Conservation (phyloP, 1,140 invertebrate genomes). For the Planococcus citri region DNA sequence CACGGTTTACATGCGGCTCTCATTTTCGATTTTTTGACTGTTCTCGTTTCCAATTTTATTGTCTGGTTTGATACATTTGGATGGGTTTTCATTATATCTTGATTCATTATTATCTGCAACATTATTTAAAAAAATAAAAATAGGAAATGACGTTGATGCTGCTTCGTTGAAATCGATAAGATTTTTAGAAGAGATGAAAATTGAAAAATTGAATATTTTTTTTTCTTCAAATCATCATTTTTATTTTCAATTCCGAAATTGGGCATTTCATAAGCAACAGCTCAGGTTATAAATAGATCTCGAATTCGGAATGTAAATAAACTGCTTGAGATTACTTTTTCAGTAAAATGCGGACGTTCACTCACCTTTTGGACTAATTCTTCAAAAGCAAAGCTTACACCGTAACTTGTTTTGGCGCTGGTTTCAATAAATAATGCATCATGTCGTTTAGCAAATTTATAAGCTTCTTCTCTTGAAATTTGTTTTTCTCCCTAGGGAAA, state of each 20-base stretch:
- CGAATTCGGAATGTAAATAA: too few relatives aligned
- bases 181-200: too few relatives aligned
- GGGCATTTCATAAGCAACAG: too few relatives aligned
- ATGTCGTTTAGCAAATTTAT: slow-evolving; percentile 88
- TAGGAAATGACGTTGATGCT: too few relatives aligned
- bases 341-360: too few relatives aligned
- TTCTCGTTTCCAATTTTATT: neutral
- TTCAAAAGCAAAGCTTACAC: slow-evolving; percentile 91
- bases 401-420: slow-evolving; percentile 92
- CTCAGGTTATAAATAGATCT: too few relatives aligned
- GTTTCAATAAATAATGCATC: slow-evolving; percentile 95
- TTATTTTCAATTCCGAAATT: too few relatives aligned
- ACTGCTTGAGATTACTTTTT: too few relatives aligned
- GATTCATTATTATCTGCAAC: slow-evolving; percentile 8
- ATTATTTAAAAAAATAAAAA: too few relatives aligned
- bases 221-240: too few relatives aligned
- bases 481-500: slow-evolving; percentile 44
- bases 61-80: neutral
- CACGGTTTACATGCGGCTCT: neutral
- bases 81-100: neutral
- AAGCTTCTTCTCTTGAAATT: slow-evolving; percentile 79
- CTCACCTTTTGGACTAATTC: slow-evolving; percentile 91
- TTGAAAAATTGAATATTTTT: too few relatives aligned
- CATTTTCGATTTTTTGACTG: neutral
- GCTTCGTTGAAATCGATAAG: too few relatives aligned